Base-by-base conservation (phyloP, 2,888 invertebrate genomes). In the Nephrocerus scutellatus region DNA sequence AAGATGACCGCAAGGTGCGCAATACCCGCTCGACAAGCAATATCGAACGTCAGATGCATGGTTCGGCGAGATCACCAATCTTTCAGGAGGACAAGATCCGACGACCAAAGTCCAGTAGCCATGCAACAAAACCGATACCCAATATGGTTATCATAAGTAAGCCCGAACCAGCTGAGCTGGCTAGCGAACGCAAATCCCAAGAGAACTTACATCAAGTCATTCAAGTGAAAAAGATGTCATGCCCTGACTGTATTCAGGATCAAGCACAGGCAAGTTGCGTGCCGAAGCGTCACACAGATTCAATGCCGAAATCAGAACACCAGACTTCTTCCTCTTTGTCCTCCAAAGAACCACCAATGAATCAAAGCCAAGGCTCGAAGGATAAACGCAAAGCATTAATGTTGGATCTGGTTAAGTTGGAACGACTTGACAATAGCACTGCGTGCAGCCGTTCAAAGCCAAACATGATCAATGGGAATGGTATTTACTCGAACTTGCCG, bases 401-500 rank as follows among this genome's bases (percentile, higher is more conserved):
- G 64, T 68, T 81, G 57, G 81, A 82, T 60, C 73, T 82, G 58
- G 73, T 73, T 50, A 73, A 73, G 57, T 64, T 75, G 60, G 59
- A 57, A 15, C 56, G 51, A 15, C 37, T 41, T 13, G 55, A 52
- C 14, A 53, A 49, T 31, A 46, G 43, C 9, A 31, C 45, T 37
- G 42, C 24, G 14, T 49, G 49, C n/a, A 52, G 52, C 3, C 47
- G 53, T 1, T 40, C 52, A 2, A 59, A 53, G 9, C 51, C 56
- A 0, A 47, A 46, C 0, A 22, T 53, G 18, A 33, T 53, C 7
- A 61, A 61, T 33, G 57, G 59, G 38, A 63, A 60, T 25, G 53
- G 50, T 37, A 62, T 53, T 31, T 66, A 55, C 62, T 70, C 59
- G 3, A 57, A 59, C 41, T 44, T 62, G 34, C 57, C 58, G 9